Evolutionary conservation across 2,888 invertebrate genomes (phyloP).

Genomic region (Nemoura dubitans): DNA sequence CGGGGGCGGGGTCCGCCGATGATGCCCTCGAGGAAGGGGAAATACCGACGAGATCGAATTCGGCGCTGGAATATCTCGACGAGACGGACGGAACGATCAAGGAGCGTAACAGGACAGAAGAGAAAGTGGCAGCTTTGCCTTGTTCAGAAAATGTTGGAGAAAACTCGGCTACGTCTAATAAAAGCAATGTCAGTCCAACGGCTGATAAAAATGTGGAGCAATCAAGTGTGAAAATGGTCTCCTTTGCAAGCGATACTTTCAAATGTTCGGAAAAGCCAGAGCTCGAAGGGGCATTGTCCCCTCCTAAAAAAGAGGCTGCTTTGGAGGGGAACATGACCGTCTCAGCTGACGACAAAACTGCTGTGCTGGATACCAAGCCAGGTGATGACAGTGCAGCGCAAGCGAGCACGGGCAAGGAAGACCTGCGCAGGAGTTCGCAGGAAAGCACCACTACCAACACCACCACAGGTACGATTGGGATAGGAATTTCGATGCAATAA

Average conservation of each 20-base stretch:
- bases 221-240: background rate
- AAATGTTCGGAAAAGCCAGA: background rate
- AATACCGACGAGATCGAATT: background rate
- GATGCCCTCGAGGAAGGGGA: background rate
- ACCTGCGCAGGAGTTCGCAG: conserved; percentile 47
- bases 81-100: background rate
- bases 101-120: background rate
- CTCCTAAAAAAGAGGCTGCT: background rate
- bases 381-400: background rate
- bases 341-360: background rate
- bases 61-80: background rate
- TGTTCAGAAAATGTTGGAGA: background rate
- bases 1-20: background rate
- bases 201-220: no score
- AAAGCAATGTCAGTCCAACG: background rate
- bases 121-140: background rate
- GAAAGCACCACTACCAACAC: conserved; percentile 48
- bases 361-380: background rate
- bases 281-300: no score
- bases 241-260: background rate
- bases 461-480: conserved; percentile 18
- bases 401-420: background rate
- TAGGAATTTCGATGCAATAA: no score
- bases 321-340: background rate
- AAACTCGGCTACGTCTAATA: background rate